These are phyloP conservation scores for Hydraecia micacea DNA, from an alignment of 2,888 invertebrate species.

Conservation along the genomic window DNA sequence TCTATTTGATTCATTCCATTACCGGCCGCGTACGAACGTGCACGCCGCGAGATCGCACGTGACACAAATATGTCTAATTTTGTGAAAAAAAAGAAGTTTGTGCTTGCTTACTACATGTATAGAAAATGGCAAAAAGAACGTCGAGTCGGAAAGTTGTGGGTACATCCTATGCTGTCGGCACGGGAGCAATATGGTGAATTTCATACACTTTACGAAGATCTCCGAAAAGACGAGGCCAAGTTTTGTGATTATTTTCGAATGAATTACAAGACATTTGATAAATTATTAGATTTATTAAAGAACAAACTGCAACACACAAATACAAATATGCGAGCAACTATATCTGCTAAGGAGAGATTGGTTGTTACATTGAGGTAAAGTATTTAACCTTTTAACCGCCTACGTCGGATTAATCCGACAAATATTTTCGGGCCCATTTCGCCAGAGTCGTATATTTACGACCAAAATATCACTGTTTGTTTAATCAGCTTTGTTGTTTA, in stretches of 20 bases:
- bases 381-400: too few relatives aligned
- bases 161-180: conserved; percentile 52
- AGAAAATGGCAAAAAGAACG: conserved; percentile 58
- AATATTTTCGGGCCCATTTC: too few relatives aligned
- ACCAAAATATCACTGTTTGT: too few relatives aligned
- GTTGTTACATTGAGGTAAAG: conserved; percentile 3
- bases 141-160: conserved; percentile 56
- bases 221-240: conserved; percentile 57
- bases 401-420: too few relatives aligned
- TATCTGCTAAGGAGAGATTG: conserved; percentile 16
- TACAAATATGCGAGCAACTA: conserved; percentile 50
- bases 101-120: conserved; percentile 50
- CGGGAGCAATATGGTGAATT: conserved; percentile 61
- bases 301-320: conserved; percentile 58
- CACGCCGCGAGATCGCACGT: not conserved
- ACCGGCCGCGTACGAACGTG: too few relatives aligned
- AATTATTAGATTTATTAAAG: conserved; percentile 55
- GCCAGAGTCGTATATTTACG: too few relatives aligned
- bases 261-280: conserved; percentile 60
- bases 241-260: conserved; percentile 62
- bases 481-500: too few relatives aligned
- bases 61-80: conserved; percentile 23
- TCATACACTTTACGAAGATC: conserved; percentile 60
- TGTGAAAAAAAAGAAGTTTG: conserved; percentile 41
- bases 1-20: too few relatives aligned